Percentiles rank a stretch among this genome's conserved stretches.
Conservation (phyloP, 2,797 vertebrate species). For the Novumbra hubbsi region DNA sequence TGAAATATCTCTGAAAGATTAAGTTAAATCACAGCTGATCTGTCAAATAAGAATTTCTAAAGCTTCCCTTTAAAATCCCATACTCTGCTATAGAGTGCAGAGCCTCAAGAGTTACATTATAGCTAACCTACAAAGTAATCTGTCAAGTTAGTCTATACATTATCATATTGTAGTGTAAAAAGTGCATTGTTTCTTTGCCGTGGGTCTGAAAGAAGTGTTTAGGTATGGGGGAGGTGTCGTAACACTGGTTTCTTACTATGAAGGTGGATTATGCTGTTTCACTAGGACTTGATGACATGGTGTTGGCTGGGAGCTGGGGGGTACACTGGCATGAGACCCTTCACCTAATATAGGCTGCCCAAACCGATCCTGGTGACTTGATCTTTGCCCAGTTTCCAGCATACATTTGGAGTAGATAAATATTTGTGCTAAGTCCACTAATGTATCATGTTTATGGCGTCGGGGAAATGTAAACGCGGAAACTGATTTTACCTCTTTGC, state of each 20-base stretch:
- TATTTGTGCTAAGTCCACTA: not conserved
- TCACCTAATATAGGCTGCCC: slow-evolving; percentile 58
- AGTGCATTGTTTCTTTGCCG: not conserved
- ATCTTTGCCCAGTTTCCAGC: slow-evolving; percentile 29
- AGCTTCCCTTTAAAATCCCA: too few relatives aligned
- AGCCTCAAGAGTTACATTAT: too few relatives aligned
- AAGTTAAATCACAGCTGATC: too few relatives aligned
- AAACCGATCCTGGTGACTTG: slow-evolving; percentile 47
- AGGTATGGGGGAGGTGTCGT: slow-evolving; percentile 3
- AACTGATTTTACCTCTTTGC: not conserved
- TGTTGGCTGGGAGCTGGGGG: not conserved
- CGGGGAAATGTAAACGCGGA: not conserved
- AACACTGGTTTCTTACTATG: slow-evolving; percentile 12
- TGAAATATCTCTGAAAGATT: too few relatives aligned
- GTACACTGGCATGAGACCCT: slow-evolving; percentile 46
- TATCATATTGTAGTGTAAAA: too few relatives aligned
- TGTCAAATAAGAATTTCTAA: too few relatives aligned
- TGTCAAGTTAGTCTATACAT: too few relatives aligned
- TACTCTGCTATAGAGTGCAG: too few relatives aligned
- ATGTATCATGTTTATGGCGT: not conserved
- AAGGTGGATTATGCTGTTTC: not conserved
- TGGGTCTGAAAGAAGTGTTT: not conserved
- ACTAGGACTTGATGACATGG: slow-evolving; percentile 15
- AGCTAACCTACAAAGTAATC: too few relatives aligned
- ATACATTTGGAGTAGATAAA: slow-evolving; percentile 3